A percentile compares a stretch with the other conserved stretches of the same genome.
phyloP scores from a whole-genome alignment of 2,888 invertebrate genomes.

The Stramonita haemastoma region DNA sequence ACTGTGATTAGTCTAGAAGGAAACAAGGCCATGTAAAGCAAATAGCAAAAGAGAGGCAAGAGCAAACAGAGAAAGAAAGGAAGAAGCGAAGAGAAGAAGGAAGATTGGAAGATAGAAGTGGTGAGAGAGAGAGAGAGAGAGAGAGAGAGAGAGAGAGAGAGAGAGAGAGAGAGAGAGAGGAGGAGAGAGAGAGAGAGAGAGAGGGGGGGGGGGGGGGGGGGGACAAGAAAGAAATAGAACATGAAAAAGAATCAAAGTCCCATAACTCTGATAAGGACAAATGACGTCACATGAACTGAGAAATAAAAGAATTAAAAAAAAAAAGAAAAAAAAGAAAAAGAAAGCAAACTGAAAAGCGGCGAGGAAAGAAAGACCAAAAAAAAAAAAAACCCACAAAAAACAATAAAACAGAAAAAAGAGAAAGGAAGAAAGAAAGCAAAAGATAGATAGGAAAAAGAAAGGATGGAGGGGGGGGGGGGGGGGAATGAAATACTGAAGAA shows the following conservation, averaged over 20 bases:
- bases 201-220: neutral
- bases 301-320: neutral
- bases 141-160: neutral
- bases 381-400: neutral
- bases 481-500: neutral
- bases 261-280: neutral
- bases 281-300: too few relatives aligned
- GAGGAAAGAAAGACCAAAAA: neutral
- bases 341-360: neutral
- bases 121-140: conserved; percentile 9
- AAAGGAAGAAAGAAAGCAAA: neutral
- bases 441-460: neutral
- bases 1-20: neutral
- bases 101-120: neutral
- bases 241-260: neutral
- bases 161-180: neutral
- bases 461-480: neutral
- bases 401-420: neutral
- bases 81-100: neutral
- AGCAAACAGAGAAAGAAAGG: neutral
- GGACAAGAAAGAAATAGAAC: neutral
- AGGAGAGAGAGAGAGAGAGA: neutral
- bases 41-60: neutral
- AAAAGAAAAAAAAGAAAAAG: neutral
- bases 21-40: neutral